Evolutionary conservation across 1,140 invertebrate species (phyloP).

Genomic region (Micrasema minimum): DNA sequence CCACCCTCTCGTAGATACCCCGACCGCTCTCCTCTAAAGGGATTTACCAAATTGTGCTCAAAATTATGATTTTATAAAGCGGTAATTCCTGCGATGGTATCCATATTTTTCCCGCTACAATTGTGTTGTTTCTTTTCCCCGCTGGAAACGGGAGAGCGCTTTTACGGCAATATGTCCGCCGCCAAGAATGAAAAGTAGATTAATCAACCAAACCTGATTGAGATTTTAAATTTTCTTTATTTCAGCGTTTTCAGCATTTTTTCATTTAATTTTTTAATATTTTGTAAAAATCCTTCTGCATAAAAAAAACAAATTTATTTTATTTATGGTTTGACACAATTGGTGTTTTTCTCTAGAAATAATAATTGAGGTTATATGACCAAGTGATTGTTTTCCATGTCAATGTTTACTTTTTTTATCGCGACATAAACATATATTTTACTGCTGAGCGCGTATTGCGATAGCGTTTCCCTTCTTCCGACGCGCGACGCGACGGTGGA

Average conservation of each 20-base stretch:
- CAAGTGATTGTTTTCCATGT: not conserved
- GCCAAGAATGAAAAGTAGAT: slow-evolving; percentile 35
- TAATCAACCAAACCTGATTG: slow-evolving; percentile 35
- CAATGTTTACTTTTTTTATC: not conserved
- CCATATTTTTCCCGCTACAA: slow-evolving; percentile 43
- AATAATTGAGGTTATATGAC: not conserved
- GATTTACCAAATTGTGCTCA: slow-evolving; percentile 42
- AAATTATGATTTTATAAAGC: slow-evolving; percentile 44
- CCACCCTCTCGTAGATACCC: not conserved
- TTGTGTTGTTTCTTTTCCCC: slow-evolving; percentile 40
- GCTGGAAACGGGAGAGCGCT: slow-evolving; percentile 4
- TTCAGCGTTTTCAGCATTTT: no score
- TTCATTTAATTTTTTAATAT: no score
- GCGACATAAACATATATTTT: not conserved
- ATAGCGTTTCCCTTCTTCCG: slow-evolving; percentile 3
- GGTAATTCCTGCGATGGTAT: slow-evolving; percentile 23
- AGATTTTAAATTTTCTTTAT: not conserved
- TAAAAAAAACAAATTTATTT: no score
- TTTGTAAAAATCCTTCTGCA: no score
- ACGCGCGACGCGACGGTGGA: no score
- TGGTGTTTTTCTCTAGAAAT: no score
- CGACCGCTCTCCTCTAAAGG: slow-evolving; percentile 4
- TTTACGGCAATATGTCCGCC: slow-evolving; percentile 30
- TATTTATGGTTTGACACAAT: no score
- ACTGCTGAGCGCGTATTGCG: not conserved